phyloP scores from a whole-genome alignment of 1,140 invertebrate species.

The Eciton burchellii region DNA sequence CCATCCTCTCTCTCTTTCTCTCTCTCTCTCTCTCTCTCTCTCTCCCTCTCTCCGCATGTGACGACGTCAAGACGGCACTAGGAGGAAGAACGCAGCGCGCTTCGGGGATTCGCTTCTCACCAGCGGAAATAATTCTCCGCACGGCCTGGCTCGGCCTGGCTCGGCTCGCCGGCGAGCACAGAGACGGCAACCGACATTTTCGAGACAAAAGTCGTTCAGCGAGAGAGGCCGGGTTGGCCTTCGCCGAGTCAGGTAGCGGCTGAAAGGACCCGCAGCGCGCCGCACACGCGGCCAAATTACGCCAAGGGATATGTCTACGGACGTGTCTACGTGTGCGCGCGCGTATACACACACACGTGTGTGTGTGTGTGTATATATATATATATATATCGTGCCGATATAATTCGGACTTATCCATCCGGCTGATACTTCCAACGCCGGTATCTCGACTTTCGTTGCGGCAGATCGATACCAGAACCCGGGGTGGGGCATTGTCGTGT shows the following conservation, averaged over 20 bases:
- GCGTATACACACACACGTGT: too few species aligned
- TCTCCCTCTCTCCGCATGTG: not conserved
- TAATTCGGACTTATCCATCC: constrained; percentile 73
- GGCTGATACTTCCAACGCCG: constrained; percentile 73
- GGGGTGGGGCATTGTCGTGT: constrained; percentile 75
- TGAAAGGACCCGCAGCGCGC: constrained; percentile 43
- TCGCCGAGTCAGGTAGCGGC: constrained; percentile 58
- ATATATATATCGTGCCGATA: constrained; percentile 42
- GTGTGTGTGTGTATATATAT: too few species aligned
- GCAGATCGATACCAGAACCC: constrained; percentile 76
- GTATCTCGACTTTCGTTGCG: constrained; percentile 77
- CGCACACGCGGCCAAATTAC: constrained; percentile 40
- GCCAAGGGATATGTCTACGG: not conserved
- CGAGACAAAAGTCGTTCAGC: constrained; percentile 60
- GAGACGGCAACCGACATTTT: constrained; percentile 54
- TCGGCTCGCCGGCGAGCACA: not conserved
- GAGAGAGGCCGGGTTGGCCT: constrained; percentile 47
- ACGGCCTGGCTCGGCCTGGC: constrained; percentile 3
- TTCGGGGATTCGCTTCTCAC: constrained; percentile 21
- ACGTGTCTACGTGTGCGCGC: not conserved
- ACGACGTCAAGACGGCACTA: not conserved
- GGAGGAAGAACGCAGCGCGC: too few species aligned
- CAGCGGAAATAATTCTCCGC: constrained; percentile 39
- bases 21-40: too few species aligned
- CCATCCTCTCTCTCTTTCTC: too few species aligned